phyloP scores from a whole-genome alignment of 2,113 vertebrate species.

The Pantherophis guttatus region DNA sequence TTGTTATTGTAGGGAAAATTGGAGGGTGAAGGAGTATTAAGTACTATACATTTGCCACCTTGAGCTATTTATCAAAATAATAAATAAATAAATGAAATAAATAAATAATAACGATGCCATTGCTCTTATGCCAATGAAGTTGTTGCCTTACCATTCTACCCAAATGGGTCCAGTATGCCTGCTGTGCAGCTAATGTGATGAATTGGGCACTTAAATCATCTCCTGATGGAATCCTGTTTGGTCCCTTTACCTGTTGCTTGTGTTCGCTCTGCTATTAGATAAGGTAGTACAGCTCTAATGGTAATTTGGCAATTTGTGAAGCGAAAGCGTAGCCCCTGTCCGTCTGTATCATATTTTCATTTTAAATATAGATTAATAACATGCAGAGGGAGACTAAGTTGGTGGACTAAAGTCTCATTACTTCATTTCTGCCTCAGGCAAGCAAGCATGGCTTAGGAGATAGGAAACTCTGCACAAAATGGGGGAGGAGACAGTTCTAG shows the following conservation, averaged over 20 bases:
- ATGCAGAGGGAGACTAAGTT: not conserved
- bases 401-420: not conserved
- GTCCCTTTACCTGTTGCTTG: not conserved
- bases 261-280: not conserved
- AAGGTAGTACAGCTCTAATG: not conserved
- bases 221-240: not conserved
- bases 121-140: not conserved
- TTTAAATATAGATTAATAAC: not conserved
- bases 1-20: not conserved
- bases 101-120: not conserved
- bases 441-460: rapidly evolving
- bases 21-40: too few species aligned
- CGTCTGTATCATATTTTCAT: not conserved
- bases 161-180: not conserved
- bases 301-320: not conserved
- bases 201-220: not conserved
- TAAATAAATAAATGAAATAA: not conserved
- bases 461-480: not conserved
- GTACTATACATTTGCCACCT: not conserved
- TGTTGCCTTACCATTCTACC: not conserved
- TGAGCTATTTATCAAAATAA: not conserved
- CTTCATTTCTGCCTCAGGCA: not conserved
- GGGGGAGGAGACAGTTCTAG: rapidly evolving
- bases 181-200: not conserved
- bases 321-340: not conserved